Percentiles rank a stretch among this genome's conserved stretches.
Evolutionary conservation across 2,113 vertebrate species (phyloP).

Genomic region (Ahaetulla prasina): DNA sequence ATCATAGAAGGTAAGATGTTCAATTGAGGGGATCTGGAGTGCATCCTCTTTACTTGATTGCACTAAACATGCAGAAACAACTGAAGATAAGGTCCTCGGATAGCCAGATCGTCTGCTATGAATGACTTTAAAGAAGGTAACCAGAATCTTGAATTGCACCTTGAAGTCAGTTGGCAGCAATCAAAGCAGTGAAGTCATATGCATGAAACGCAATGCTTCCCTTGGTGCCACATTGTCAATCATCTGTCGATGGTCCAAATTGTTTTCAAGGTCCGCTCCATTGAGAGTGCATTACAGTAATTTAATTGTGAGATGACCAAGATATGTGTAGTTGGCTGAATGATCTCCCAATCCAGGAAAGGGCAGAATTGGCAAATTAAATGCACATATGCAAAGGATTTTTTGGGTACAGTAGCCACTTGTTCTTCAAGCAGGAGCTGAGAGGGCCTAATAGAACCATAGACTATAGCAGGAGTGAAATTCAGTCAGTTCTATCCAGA

Average conservation of each 20-base stretch:
- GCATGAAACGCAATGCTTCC: background rate
- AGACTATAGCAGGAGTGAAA: too few species aligned
- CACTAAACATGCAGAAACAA: background rate
- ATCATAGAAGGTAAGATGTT: background rate
- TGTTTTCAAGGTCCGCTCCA: background rate
- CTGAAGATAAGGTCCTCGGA: background rate
- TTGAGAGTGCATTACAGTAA: background rate
- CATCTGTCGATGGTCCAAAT: background rate
- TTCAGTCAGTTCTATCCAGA: too few species aligned
- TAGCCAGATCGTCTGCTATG: background rate
- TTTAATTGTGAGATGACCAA: background rate
- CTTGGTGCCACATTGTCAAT: background rate
- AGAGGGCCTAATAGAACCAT: too few species aligned
- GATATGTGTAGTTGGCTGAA: background rate
- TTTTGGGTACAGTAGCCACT: background rate
- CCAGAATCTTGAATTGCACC: background rate
- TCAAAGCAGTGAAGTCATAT: background rate
- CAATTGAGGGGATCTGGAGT: background rate
- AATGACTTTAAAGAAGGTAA: background rate
- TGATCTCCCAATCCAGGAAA: background rate
- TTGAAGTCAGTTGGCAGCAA: background rate
- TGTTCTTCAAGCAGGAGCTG: background rate
- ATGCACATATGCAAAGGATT: background rate
- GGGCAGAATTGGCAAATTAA: background rate
- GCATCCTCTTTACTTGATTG: background rate